These are phyloP conservation scores for Lepus townsendii DNA, from an alignment of 2,797 vertebrate species.

Conservation along the genomic window DNA sequence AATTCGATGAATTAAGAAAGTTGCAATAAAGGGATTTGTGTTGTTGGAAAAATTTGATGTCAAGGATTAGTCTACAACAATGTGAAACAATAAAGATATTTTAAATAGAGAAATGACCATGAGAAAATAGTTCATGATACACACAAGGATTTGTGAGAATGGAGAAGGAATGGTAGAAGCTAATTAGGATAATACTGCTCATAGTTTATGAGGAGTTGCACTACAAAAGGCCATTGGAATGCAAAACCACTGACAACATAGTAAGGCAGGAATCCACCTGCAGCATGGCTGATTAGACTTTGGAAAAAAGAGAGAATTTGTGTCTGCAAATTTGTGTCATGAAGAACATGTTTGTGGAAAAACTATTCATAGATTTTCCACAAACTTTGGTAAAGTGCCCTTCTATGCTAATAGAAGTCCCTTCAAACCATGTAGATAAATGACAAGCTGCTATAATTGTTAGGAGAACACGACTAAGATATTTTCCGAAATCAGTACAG, in stretches of 20 bases:
- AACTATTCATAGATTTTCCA: too few species aligned
- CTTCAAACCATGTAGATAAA: not conserved
- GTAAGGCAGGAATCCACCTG: not conserved
- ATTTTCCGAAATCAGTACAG: constrained; percentile 31
- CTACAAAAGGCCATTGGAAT: not conserved
- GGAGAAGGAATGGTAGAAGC: not conserved
- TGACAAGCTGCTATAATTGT: not conserved
- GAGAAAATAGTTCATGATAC: not conserved
- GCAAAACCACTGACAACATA: not conserved
- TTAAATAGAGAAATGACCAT: constrained; percentile 21
- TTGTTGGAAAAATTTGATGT: not conserved
- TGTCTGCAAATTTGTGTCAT: not conserved
- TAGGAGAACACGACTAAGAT: not conserved
- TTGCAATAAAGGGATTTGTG: not conserved
- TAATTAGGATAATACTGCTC: not conserved
- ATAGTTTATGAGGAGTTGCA: not conserved
- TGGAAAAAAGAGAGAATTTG: not conserved
- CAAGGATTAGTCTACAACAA: not conserved
- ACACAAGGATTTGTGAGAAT: not conserved
- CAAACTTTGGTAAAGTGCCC: too few species aligned
- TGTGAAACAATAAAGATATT: constrained; percentile 11
- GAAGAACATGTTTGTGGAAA: too few species aligned
- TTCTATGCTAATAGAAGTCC: not conserved
- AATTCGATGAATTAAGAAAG: too few species aligned
- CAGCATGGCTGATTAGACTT: not conserved